Base-by-base conservation (phyloP, 2,888 invertebrate genomes). In the Dryocosmus kuriphilus region DNA sequence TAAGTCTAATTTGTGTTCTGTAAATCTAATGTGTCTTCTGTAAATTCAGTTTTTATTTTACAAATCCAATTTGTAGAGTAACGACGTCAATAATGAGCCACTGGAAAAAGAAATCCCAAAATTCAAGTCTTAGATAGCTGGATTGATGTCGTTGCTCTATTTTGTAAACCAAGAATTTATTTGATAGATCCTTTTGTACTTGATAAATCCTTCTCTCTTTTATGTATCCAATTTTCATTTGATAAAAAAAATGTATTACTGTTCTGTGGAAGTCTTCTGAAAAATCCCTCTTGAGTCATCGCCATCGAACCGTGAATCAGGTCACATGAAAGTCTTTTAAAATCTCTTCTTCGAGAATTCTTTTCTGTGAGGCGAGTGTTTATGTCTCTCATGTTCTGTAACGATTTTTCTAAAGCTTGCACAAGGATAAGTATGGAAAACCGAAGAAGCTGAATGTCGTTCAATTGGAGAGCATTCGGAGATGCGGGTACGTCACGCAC, bases 341-440 rank as follows among this genome's bases (percentile, higher is more conserved):
- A 24, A 65, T 38, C 2, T 41, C 51, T 71, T 71, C 71, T 46
- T 71, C 46, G 27, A 51, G 51, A 71, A 71, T 30, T 71, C 30
- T 22, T 71, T n/a, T 55, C 51, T 71, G 51, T 19, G 51, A 30
- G 71, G 30, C 51, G n/a, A 71, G 32, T 51, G 32, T 71, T 32
- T 51, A 71, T 71, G 79, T 85, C 78, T 85, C 84, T 87, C 82
- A 87, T 84, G 81, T 84, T 83, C 79, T 81, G 82, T 90, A 89
- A 89, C 87, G 82, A 88, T 93, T 94, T 94, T 92, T 94, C 93
- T 95, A 93, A 96, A 96, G 95, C 95, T 95, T 94, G 94, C 96
- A 96, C 94, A 96, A 96, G 95, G 96, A 96, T 94, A 96, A 96
- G 93, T 95, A 95, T 93, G 95, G 95, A 92, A 95, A 95, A 93